phyloP scores from a whole-genome alignment of 2,888 invertebrate species.

The Caenorhabditis sp. region DNA sequence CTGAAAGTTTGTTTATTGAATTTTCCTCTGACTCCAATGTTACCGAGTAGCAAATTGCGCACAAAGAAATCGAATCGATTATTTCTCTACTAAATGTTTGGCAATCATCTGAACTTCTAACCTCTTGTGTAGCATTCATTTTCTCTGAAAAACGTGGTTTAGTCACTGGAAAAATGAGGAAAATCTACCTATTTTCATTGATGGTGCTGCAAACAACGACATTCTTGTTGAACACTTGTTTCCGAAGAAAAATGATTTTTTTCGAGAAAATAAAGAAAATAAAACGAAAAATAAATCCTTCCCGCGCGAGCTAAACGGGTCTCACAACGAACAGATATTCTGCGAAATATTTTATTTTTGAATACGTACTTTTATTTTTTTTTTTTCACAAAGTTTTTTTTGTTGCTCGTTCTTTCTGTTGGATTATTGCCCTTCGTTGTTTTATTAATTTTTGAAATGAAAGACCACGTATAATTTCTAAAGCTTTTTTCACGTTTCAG shows the following conservation, averaged over 20 bases:
- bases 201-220: not conserved
- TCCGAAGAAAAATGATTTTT: not conserved
- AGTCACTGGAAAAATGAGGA: not conserved
- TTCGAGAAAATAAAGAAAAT: not conserved
- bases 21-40: not conserved
- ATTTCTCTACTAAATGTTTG: not conserved
- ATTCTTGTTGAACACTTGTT: not conserved
- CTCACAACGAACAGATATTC: too few species aligned
- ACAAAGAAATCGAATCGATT: slow-evolving; percentile 10
- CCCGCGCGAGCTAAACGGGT: too few species aligned
- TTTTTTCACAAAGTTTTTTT: too few species aligned
- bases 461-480: too few species aligned
- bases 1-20: slow-evolving; percentile 5
- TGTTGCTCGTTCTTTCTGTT: too few species aligned
- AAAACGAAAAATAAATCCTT: not conserved
- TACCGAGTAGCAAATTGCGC: slow-evolving; percentile 22
- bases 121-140: not conserved
- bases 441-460: too few species aligned
- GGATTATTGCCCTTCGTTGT: too few species aligned
- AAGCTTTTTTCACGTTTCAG: too few species aligned
- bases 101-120: not conserved
- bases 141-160: not conserved
- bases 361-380: too few species aligned
- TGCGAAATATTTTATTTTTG: too few species aligned
- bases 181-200: not conserved